These are phyloP conservation scores for Iselma pallidipennis DNA, from an alignment of 2,888 invertebrate genomes.

Conservation along the genomic window DNA sequence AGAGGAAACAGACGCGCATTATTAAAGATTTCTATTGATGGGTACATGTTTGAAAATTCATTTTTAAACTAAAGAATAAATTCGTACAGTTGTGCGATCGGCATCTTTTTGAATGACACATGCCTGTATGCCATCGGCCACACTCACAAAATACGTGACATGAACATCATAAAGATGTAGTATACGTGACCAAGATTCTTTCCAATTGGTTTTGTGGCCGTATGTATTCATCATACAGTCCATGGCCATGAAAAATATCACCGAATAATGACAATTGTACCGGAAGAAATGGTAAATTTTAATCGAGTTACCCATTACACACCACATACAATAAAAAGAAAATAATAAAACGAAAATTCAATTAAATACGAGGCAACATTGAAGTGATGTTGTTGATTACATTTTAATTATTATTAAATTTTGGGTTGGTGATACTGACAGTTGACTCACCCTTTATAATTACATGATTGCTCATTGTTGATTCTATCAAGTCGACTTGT, in stretches of 20 bases:
- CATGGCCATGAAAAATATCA: background rate
- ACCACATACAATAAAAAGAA: no score
- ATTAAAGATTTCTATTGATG: no score
- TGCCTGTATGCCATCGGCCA: constrained; percentile 7
- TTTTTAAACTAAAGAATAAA: background rate
- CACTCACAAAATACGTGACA: constrained; percentile 15
- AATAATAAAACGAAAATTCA: background rate
- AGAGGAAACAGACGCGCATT: no score
- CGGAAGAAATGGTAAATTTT: background rate
- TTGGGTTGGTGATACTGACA: background rate
- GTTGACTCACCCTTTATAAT: background rate
- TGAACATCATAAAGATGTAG: constrained; percentile 4
- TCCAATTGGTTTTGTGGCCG: background rate
- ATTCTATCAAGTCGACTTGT: background rate
- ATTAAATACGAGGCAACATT: background rate
- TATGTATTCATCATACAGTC: background rate
- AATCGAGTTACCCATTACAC: no score
- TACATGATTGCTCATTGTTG: background rate
- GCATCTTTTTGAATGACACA: constrained; percentile 3
- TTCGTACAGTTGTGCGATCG: background rate
- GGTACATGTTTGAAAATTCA: no score
- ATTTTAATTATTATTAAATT: background rate
- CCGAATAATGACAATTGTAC: no score
- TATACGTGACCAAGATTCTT: constrained; percentile 16
- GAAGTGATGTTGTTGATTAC: background rate